Evolutionary conservation across 2,797 vertebrate genomes (phyloP).

Genomic region (Diceros bicornis): DNA sequence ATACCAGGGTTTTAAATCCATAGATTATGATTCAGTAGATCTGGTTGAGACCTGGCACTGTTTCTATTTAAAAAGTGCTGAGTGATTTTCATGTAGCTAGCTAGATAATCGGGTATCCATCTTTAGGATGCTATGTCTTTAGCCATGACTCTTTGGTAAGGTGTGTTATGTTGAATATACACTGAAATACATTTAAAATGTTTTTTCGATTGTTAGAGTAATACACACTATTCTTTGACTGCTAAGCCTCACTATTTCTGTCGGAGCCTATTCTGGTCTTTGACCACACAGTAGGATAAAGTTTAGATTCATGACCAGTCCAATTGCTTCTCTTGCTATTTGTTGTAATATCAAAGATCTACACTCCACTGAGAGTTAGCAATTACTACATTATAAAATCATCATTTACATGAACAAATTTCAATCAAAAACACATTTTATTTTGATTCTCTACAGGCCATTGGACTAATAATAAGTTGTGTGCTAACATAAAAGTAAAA

Average conservation of each 20-base stretch:
- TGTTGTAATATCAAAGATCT: background rate
- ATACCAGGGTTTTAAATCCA: background rate
- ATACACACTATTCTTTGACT: background rate
- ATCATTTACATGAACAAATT: background rate
- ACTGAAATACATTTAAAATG: background rate
- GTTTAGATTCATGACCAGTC: background rate
- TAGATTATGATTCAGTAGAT: background rate
- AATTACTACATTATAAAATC: background rate
- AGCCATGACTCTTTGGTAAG: background rate
- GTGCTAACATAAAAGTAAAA: background rate
- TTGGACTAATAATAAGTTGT: background rate
- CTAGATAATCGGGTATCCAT: background rate
- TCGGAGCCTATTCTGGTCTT: background rate
- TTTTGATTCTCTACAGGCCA: background rate
- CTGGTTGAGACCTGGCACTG: background rate
- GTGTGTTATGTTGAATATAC: background rate
- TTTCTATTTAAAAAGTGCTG: background rate
- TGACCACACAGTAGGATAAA: background rate
- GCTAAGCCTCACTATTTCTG: background rate
- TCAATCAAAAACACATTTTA: background rate
- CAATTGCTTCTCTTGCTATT: background rate
- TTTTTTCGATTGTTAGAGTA: background rate
- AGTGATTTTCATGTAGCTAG: background rate
- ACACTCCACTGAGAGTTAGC: background rate
- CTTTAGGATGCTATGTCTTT: background rate